Percentiles rank a stretch among this genome's conserved stretches.
phyloP scores from a whole-genome alignment of 2,797 vertebrate species.

The Manis crassicaudata region DNA sequence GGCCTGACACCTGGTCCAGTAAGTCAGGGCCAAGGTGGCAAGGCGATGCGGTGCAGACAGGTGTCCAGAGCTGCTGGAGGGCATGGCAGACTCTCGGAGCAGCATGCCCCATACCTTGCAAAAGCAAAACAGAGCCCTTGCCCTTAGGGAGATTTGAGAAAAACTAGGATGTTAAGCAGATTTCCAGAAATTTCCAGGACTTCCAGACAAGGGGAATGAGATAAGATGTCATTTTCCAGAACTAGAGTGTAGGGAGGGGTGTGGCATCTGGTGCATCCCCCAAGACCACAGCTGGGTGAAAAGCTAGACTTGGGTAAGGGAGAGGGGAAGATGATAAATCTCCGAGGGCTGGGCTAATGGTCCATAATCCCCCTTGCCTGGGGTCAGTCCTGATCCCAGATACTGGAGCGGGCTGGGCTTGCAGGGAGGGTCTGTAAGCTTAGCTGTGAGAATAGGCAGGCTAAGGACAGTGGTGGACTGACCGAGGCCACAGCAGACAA shows the following conservation, averaged over 20 bases:
- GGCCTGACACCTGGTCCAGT: not conserved
- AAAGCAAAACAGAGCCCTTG: not conserved
- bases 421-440: not conserved
- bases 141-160: not conserved
- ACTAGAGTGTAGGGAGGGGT: not conserved
- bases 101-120: too few relatives aligned
- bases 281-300: not conserved
- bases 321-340: not conserved
- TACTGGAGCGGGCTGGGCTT: not conserved
- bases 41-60: not conserved
- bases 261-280: not conserved
- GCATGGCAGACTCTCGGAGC: not conserved
- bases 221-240: not conserved
- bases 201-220: not conserved
- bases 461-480: not conserved
- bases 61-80: accelerated
- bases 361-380: not conserved
- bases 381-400: not conserved
- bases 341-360: not conserved
- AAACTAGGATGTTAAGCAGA: not conserved
- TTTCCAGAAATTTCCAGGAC: not conserved
- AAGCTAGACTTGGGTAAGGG: not conserved
- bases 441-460: not conserved
- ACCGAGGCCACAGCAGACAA: not conserved
- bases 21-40: not conserved